Evolutionary conservation across 37 sponge, comb jelly and placozoan genomes (phyloP).

Genomic region (Spongilla lacustris): DNA sequence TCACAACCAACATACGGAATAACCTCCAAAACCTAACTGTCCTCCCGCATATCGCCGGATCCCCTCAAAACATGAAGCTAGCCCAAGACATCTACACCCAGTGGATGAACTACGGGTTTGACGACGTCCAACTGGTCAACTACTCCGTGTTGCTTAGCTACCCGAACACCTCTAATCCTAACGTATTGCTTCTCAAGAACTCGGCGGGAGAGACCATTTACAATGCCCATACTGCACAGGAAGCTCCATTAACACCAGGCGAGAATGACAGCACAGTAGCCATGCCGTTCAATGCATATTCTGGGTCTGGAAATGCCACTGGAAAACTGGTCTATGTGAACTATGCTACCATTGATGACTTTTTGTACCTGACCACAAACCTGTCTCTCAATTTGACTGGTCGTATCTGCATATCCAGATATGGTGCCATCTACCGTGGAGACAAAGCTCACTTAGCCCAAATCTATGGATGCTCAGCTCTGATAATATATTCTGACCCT

Average conservation of each 20-base stretch:
- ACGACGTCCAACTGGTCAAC: conserved; percentile 67
- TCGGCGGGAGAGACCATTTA: conserved; percentile 23
- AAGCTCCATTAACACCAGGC: conserved; percentile 57
- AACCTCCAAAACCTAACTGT: conserved; percentile 66
- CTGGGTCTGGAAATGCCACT: conserved; percentile 58
- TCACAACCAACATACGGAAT: conserved; percentile 28
- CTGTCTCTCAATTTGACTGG: conserved; percentile 46
- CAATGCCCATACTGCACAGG: conserved; percentile 46
- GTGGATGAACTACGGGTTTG: conserved; percentile 65
- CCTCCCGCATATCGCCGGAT: conserved; percentile 84
- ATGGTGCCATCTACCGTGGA: conserved; percentile 82
- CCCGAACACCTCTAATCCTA: conserved; percentile 61
- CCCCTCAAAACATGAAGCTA: conserved; percentile 43
- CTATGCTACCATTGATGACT: conserved; percentile 87
- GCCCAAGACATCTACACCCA: conserved; percentile 56
- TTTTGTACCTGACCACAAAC: conserved; percentile 50
- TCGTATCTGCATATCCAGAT: conserved; percentile 81
- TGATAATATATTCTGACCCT: conserved; percentile 93
- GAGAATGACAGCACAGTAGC: conserved; percentile 78
- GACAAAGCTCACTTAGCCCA: conserved; percentile 86
- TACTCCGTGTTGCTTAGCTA: conserved; percentile 78
- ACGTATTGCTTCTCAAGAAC: conserved; percentile 36
- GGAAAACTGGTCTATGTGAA: conserved; percentile 92
- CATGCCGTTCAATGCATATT: conserved; percentile 85
- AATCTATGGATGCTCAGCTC: conserved; percentile 56